Evolutionary conservation across 30 jellyfish, hydroid and myxozoan species (phyloP).

Genomic region (Aurelia aurita complex sp. Pacific): DNA sequence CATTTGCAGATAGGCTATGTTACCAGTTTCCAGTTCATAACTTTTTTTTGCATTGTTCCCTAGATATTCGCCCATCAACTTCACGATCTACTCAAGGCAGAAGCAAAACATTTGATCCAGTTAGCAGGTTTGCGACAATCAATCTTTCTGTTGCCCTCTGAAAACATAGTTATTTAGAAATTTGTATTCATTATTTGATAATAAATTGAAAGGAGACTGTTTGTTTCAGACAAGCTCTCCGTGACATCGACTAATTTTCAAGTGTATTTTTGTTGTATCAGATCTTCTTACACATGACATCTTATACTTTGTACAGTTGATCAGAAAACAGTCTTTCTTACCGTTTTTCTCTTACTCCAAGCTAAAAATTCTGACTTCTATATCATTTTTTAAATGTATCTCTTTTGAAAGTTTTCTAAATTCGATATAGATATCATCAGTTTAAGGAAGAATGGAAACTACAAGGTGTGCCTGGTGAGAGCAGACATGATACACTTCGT

Average conservation of each 20-base stretch:
- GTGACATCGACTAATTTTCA: too few species aligned
- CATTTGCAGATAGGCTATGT: too few species aligned
- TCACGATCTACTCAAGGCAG: slow-evolving; percentile 47
- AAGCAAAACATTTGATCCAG: slow-evolving; percentile 80
- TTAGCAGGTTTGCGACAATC: slow-evolving; percentile 38
- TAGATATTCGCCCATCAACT: slow-evolving; percentile 76
- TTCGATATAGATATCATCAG: slow-evolving; percentile 74
- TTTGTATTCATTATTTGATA: not conserved
- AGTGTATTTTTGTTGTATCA: too few species aligned
- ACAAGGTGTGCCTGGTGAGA: slow-evolving; percentile 86
- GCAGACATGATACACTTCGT: slow-evolving; percentile 64
- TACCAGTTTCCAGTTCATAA: too few species aligned
- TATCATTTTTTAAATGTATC: too few species aligned
- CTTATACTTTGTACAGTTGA: too few species aligned
- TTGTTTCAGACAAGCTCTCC: too few species aligned
- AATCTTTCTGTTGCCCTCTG: not conserved
- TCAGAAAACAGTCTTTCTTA: too few species aligned
- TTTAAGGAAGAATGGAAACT: slow-evolving; percentile 82
- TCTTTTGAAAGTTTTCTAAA: too few species aligned
- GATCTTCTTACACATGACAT: too few species aligned
- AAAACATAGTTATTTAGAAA: not conserved
- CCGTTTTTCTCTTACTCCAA: too few species aligned
- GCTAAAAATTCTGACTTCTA: not conserved
- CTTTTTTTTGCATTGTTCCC: not conserved
- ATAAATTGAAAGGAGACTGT: not conserved